These are phyloP conservation scores for Reticulitermes speratus DNA, from an alignment of 1,140 invertebrate genomes.

Conservation along the genomic window DNA sequence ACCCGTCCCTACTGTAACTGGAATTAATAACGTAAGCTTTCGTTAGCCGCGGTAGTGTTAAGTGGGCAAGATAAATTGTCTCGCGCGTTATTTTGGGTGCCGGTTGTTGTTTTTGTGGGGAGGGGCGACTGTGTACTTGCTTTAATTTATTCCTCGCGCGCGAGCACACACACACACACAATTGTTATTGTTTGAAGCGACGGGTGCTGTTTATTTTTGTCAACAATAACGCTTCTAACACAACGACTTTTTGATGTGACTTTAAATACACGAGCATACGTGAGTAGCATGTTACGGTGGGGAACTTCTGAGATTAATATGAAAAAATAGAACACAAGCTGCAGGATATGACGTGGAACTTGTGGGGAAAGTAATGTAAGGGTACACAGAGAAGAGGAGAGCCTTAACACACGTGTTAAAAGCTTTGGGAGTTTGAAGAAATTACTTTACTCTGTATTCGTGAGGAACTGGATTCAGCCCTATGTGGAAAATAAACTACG, in stretches of 20 bases:
- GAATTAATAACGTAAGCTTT: constrained; percentile 12
- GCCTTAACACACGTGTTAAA: no score
- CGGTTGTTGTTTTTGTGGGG: background rate
- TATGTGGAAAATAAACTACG: no score
- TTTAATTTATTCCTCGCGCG: background rate
- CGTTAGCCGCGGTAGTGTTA: background rate
- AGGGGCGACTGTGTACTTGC: background rate
- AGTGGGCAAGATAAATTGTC: constrained; percentile 15
- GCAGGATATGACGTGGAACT: background rate
- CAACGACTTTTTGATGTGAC: constrained; percentile 3
- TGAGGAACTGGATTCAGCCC: no score
- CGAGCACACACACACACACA: background rate
- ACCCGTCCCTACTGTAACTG: background rate
- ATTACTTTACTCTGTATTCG: no score
- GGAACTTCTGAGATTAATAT: background rate
- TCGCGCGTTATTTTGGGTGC: background rate
- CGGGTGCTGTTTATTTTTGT: background rate
- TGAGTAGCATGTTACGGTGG: background rate
- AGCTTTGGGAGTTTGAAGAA: no score
- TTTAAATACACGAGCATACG: background rate
- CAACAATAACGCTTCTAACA: background rate
- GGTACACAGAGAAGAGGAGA: no score
- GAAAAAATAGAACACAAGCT: background rate
- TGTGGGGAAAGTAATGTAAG: no score
- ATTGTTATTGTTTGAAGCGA: background rate